A percentile compares a stretch with the other conserved stretches of the same genome.
Conservation (phyloP, 2,113 vertebrate genomes). For the Rhinichthys klamathensis region DNA sequence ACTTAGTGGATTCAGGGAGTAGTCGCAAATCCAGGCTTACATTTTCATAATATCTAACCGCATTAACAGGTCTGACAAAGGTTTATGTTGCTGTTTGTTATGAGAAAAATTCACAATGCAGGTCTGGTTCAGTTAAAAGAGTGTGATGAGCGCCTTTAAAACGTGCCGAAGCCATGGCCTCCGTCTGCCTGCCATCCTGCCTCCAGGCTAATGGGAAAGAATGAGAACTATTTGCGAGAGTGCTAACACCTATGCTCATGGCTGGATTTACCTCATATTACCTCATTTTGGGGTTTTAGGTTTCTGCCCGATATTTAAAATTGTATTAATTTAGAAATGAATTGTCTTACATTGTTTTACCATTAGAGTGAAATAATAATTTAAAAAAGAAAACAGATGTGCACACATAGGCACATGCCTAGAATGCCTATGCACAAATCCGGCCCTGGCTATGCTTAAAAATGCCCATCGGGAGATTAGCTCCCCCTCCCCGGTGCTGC, state of each 20-base stretch:
- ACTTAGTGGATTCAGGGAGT: background rate
- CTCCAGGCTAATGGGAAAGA: slow-evolving; percentile 72
- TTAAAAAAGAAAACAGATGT: no score
- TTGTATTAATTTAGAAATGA: no score
- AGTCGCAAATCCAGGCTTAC: background rate
- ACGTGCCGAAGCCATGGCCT: slow-evolving; percentile 47
- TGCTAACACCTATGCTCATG: slow-evolving; percentile 68
- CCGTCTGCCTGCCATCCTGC: slow-evolving; percentile 57
- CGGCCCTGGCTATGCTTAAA: slow-evolving; percentile 56
- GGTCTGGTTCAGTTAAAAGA: slow-evolving; percentile 40
- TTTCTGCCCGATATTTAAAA: no score
- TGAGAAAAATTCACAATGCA: background rate
- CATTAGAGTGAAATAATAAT: no score
- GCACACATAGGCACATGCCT: no score
- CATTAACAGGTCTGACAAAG: background rate
- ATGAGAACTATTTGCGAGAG: slow-evolving; percentile 73
- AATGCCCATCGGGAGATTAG: slow-evolving; percentile 75
- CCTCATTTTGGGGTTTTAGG: no score
- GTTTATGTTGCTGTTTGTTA: background rate
- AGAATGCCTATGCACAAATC: no score
- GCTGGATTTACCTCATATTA: no score
- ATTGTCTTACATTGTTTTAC: no score
- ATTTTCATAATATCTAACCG: background rate
- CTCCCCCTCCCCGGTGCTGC: slow-evolving; percentile 50
- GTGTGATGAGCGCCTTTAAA: slow-evolving; percentile 51